These are phyloP conservation scores for Gallirallus australis DNA, from an alignment of 2,797 vertebrate genomes.

Conservation along the genomic window DNA sequence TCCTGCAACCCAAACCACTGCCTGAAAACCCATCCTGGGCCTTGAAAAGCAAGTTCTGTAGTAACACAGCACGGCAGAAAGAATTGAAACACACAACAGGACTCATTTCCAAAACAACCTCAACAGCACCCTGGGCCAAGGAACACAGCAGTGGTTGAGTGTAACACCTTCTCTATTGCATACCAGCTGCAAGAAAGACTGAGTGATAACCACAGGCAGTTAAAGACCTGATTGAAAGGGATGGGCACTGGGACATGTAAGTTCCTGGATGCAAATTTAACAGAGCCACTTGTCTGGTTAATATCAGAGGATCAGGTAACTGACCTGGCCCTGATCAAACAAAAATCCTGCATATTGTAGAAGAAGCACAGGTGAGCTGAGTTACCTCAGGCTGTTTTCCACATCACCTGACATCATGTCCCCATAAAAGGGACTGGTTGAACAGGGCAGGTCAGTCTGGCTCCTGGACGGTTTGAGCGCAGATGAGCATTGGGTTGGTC, in stretches of 20 bases:
- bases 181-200: not conserved
- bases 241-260: too few relatives aligned
- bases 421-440: too few relatives aligned
- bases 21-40: not conserved
- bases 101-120: not conserved
- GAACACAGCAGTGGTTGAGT: not conserved
- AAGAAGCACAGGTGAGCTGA: not conserved
- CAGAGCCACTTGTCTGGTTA: not conserved
- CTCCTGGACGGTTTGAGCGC: too few relatives aligned
- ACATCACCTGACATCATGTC: too few relatives aligned
- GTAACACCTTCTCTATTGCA: not conserved
- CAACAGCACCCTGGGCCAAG: not conserved
- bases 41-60: not conserved
- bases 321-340: not conserved
- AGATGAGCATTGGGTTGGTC: too few relatives aligned
- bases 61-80: not conserved
- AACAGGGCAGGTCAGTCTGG: too few relatives aligned
- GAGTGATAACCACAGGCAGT: not conserved
- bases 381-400: too few relatives aligned
- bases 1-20: not conserved
- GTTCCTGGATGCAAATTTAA: not conserved
- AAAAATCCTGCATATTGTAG: not conserved
- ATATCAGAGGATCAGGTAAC: not conserved
- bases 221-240: not conserved
- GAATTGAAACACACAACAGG: not conserved